Base-by-base conservation (phyloP, 2,797 vertebrate species). In the Atherinosoma microstoma region DNA sequence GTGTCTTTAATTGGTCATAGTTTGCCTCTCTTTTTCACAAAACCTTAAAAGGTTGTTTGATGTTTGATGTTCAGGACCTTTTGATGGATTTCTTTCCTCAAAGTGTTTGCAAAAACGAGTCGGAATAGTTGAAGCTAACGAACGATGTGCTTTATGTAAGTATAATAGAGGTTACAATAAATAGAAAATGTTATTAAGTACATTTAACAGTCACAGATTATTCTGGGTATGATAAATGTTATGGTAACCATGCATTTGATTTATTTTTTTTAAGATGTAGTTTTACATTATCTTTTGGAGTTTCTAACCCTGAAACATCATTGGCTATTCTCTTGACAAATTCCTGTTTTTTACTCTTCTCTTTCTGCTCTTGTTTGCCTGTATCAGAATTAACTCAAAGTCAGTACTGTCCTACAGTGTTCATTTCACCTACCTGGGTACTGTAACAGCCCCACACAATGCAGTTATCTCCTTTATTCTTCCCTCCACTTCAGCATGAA, bases 121-220 rank as follows among this genome's bases (percentile, higher is more conserved):
- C 54, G 58, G 40, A 76, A 67, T 67, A 57, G 27, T 76, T 70
- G 34, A 64, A 49, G 10, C 30, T 72, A 34, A 75, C 16, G 38
- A 75, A 79, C 30, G 1, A 7, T 32, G 29, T 35, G 9, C 32
- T 35, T 20, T 20, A n/a, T 35, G 27, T 15, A 7, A 56, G 53
- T 16, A 8, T 4, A 16, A 56, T 47, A 47, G 8, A 47, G 2
- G 16, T 18, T 40, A 16, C 4, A 40, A 4, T 16, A 4, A 15
- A 40, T 38, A 40, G 13, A 47, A 47, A 47, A 47, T 47, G 45
- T 47, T 9, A 47, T 47, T 18, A 7, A n/a, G 20, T 47, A n/a
- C 45, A 47, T 47, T 29, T 6, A 16, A 29, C 3, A 0, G 1
- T 24, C n/a, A 53, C 1, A 15, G 1, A 24, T 12, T 24, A 3